These are phyloP conservation scores for Pocota personata DNA, from an alignment of 2,888 invertebrate species.

Conservation along the genomic window DNA sequence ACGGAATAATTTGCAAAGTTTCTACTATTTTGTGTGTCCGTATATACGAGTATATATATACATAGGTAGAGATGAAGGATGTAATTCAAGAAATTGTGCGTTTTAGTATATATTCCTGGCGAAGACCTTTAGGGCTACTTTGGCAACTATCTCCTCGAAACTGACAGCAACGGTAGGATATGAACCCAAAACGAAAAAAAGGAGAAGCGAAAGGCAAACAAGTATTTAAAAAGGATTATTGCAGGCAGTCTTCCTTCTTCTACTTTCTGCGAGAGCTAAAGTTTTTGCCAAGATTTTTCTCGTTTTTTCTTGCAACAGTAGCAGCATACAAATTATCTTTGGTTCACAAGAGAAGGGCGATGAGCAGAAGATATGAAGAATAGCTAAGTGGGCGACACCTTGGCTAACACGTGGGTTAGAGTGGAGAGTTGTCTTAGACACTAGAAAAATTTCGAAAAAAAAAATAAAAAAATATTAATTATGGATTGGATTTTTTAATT, in stretches of 20 bases:
- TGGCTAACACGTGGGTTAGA: slow-evolving; percentile 2
- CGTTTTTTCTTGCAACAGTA: not conserved
- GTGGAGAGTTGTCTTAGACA: too few species aligned
- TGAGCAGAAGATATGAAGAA: too few species aligned
- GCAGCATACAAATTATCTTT: slow-evolving; percentile 20
- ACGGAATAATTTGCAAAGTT: slow-evolving; percentile 1
- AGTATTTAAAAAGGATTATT: slow-evolving; percentile 27
- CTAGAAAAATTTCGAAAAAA: not conserved
- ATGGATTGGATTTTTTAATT: not conserved
- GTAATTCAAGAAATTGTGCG: slow-evolving; percentile 37
- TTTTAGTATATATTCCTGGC: slow-evolving; percentile 1
- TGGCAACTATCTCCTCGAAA: slow-evolving; percentile 30
- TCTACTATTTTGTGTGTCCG: not conserved
- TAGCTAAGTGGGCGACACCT: slow-evolving; percentile 7
- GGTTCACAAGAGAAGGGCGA: not conserved
- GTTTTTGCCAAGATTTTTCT: not conserved
- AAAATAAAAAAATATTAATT: slow-evolving; percentile 12
- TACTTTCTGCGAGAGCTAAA: not conserved
- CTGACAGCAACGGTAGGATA: not conserved
- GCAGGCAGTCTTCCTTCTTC: not conserved
- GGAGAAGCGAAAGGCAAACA: not conserved
- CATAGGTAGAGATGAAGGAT: not conserved
- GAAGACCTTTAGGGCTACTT: slow-evolving; percentile 34
- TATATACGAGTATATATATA: not conserved
- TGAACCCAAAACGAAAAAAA: not conserved